Conservation (phyloP, 2,797 vertebrate species). For the Enteromius anoplus region DNA sequence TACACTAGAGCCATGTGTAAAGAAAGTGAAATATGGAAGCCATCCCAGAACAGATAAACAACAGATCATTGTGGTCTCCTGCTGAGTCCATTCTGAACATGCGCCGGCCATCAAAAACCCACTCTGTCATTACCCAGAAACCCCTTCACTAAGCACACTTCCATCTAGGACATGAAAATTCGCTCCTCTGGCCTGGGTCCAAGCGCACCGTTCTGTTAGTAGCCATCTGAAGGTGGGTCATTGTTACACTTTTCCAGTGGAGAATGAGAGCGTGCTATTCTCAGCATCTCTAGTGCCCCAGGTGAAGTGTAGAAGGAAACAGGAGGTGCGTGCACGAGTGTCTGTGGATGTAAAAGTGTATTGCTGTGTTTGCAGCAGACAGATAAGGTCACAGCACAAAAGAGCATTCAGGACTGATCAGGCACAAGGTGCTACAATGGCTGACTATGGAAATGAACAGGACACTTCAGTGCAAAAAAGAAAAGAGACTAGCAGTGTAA, state of each 20-base stretch:
- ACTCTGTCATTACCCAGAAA: constrained; percentile 54
- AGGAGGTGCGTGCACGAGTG: constrained; percentile 37
- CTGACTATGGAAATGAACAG: background rate
- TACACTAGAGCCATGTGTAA: background rate
- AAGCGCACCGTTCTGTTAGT: constrained; percentile 49
- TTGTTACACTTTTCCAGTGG: constrained; percentile 62
- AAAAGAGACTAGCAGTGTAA: background rate
- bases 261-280: constrained; percentile 65
- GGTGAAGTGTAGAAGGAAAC: constrained; percentile 56
- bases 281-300: constrained; percentile 62
- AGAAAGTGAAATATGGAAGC: constrained; percentile 33
- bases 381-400: constrained; percentile 2
- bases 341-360: background rate
- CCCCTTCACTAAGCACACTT: constrained; percentile 55
- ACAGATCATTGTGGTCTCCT: constrained; percentile 28
- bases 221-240: constrained; percentile 63
- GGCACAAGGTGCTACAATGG: background rate
- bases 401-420: background rate
- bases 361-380: background rate
- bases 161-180: constrained; percentile 53
- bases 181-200: constrained; percentile 52
- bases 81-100: constrained; percentile 36
- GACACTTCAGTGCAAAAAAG: background rate
- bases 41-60: constrained; percentile 37
- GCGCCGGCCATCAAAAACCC: constrained; percentile 21